Evolutionary conservation across 2,888 invertebrate genomes (phyloP), one percentile per base, ranked within the genome.

Genomic region (Lingula anatina): DNA sequence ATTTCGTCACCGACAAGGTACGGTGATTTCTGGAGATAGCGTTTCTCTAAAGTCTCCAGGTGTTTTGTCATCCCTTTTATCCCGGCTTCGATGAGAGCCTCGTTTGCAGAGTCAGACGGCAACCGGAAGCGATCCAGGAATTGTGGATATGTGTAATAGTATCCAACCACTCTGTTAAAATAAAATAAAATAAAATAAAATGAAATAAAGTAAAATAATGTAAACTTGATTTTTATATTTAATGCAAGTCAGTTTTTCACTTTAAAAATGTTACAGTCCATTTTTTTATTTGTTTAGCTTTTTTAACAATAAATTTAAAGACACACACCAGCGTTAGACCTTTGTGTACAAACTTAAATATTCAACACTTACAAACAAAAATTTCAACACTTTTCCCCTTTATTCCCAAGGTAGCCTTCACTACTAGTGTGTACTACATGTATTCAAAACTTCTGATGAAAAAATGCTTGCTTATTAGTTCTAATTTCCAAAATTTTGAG

Each of bases 121-220:
- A 68, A 57, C 25, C 61, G 52, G 46, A 65, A 68, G 41, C 62
- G 59, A 20, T 69, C 66, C 20, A 70, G 56, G 54, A 66, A 65
- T 49, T 66, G 65, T 35, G 70, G 69, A 56, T 68, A 69, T 2
- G 66, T 60, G 50, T 64, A 66, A 18, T 54, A 55, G 50, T 58
- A 65, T 1, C 70, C 70, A 12, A 65, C 56, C 15, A 58, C 57
- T 46, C 70, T 68, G 60, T 42, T 59, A 55, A 7, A 21, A 39
- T 31, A 43, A 39, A 41, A 23, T 7, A 40, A 12, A 15, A 18
- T 15, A 9, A 23, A 25, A 24, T n/a, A n/a, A n/a, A n/a, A n/a
- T n/a, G n/a, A n/a, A n/a, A n/a, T n/a, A n/a, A n/a, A n/a, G n/a
- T n/a, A n/a, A n/a, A n/a, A n/a, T n/a, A n/a, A n/a, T n/a, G n/a